These are phyloP conservation scores for Dryobota labecula DNA, from an alignment of 2,888 invertebrate genomes.

Conservation along the genomic window DNA sequence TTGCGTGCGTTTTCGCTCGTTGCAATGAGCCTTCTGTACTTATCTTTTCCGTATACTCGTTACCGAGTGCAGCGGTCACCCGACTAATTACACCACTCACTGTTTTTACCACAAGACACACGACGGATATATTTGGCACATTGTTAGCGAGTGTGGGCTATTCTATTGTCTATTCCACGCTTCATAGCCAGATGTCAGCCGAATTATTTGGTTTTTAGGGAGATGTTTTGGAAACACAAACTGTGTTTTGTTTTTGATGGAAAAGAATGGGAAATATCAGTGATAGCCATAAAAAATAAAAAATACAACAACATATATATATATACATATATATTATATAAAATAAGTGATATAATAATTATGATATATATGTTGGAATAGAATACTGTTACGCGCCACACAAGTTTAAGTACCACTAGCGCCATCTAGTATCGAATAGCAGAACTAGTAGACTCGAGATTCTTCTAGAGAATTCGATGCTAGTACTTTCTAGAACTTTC, in stretches of 20 bases:
- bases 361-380: no score
- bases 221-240: slow-evolving; percentile 6
- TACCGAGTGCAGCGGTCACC: slow-evolving; percentile 77
- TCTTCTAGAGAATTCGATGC: no score
- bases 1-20: not conserved
- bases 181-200: slow-evolving; percentile 55
- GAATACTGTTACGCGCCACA: no score
- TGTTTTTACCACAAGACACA: slow-evolving; percentile 63
- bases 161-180: slow-evolving; percentile 58
- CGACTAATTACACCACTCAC: slow-evolving; percentile 75
- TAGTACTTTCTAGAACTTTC: no score
- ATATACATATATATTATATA: no score
- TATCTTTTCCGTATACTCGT: slow-evolving; percentile 64
- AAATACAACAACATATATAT: no score
- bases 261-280: not conserved
- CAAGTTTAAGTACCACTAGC: no score
- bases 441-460: no score
- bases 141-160: slow-evolving; percentile 49
- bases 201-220: slow-evolving; percentile 43
- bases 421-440: no score
- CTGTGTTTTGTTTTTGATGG: slow-evolving; percentile 37
- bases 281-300: no score
- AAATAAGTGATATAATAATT: no score
- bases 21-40: slow-evolving; percentile 40
- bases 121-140: slow-evolving; percentile 64